A percentile compares a stretch with the other conserved stretches of the same genome.
phyloP scores from a whole-genome alignment of 1,140 invertebrate species.

The Micrasema minimum region DNA sequence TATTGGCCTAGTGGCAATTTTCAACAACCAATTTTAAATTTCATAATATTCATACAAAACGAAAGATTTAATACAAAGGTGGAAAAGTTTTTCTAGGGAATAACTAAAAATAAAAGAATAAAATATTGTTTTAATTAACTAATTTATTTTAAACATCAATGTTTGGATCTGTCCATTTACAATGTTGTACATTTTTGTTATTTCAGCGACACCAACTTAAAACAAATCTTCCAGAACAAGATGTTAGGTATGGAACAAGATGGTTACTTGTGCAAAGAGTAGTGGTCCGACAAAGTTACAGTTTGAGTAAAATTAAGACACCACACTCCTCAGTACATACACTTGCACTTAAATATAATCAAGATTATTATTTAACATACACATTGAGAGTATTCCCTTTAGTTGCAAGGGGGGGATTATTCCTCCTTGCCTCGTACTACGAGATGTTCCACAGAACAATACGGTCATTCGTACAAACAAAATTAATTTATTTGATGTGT shows the following conservation, averaged over 20 bases:
- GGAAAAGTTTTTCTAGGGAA: too few relatives aligned
- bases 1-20: too few relatives aligned
- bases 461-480: constrained; percentile 5
- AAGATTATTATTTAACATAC: background rate
- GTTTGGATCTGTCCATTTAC: constrained; percentile 46
- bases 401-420: background rate
- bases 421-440: background rate
- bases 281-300: constrained; percentile 5
- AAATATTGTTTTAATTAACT: constrained; percentile 42
- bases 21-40: too few relatives aligned
- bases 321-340: background rate
- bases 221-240: constrained; percentile 14
- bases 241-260: constrained; percentile 11
- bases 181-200: constrained; percentile 47
- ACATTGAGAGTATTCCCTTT: background rate
- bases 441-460: background rate
- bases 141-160: constrained; percentile 51
- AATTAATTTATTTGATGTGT: constrained; percentile 18
- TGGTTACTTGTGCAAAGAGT: constrained; percentile 4
- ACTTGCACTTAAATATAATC: constrained; percentile 15
- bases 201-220: constrained; percentile 14
- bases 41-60: too few relatives aligned
- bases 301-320: constrained; percentile 1
- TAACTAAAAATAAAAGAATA: constrained; percentile 11
- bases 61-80: too few relatives aligned